Conservation (phyloP, 1,140 invertebrate genomes). For the Aphaenogaster floridana region DNA sequence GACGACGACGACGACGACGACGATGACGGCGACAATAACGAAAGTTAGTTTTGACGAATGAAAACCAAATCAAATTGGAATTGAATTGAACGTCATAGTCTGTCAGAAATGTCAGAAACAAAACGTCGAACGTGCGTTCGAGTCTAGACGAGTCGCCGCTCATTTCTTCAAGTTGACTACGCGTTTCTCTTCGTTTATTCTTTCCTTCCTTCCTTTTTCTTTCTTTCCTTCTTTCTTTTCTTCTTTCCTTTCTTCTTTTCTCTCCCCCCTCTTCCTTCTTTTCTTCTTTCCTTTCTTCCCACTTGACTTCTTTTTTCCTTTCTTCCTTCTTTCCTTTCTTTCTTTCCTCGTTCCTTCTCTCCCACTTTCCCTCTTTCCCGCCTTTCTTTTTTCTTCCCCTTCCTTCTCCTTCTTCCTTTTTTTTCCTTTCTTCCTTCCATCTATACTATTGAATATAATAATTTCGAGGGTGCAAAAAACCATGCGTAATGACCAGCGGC, state of each 20-base stretch:
- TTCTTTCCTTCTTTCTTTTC: too few species aligned
- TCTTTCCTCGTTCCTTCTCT: too few species aligned
- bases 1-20: not conserved
- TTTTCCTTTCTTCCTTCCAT: not conserved
- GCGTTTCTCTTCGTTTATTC: not conserved
- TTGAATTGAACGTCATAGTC: not conserved
- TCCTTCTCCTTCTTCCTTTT: too few species aligned
- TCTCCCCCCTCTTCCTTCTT: too few species aligned
- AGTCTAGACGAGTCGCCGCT: too few species aligned
- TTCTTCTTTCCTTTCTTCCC: too few species aligned
- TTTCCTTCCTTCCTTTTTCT: too few species aligned
- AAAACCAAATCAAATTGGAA: not conserved
- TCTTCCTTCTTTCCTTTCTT: too few species aligned
- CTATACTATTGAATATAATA: not conserved
- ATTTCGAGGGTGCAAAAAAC: slow-evolving; percentile 46
- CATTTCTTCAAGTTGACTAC: not conserved
- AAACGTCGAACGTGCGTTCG: not conserved
- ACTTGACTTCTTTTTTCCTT: too few species aligned
- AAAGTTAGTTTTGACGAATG: not conserved
- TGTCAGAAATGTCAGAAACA: slow-evolving; percentile 26
- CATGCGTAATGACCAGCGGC: slow-evolving; percentile 75
- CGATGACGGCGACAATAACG: not conserved
- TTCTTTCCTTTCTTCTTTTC: too few species aligned
- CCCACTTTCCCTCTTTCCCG: too few species aligned
- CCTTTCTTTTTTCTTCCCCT: too few species aligned